These are phyloP conservation scores for Pterocles orientalis DNA, from an alignment of 2,113 vertebrate genomes.

Conservation along the genomic window DNA sequence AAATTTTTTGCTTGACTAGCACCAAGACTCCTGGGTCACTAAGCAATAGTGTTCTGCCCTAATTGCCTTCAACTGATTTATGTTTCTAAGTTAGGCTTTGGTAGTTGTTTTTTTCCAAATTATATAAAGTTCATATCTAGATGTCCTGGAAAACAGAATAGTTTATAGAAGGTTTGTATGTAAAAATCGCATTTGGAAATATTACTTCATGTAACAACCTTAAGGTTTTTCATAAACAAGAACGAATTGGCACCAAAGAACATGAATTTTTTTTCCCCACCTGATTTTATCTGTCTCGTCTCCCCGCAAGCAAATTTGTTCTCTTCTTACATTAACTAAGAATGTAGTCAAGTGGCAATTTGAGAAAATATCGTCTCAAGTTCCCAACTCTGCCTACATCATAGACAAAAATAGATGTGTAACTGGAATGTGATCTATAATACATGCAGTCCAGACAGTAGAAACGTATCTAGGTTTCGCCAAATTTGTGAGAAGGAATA, in stretches of 20 bases:
- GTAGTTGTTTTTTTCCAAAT: neutral
- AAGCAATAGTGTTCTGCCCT: slow-evolving; percentile 18
- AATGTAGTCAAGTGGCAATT: neutral
- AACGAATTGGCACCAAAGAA: neutral
- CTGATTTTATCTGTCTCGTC: neutral
- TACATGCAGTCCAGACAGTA: neutral
- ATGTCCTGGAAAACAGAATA: neutral
- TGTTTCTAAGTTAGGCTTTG: neutral
- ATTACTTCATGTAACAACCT: neutral
- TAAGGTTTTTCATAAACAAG: neutral
- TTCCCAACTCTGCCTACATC: slow-evolving; percentile 13
- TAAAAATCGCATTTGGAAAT: neutral
- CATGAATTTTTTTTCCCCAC: rapidly evolving
- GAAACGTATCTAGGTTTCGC: neutral
- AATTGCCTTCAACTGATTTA: neutral
- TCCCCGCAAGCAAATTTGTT: neutral
- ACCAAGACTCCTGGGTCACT: neutral
- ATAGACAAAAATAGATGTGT: slow-evolving; percentile 25
- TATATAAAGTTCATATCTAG: neutral
- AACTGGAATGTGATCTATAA: slow-evolving; percentile 1
- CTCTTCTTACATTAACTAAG: neutral
- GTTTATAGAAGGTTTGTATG: neutral
- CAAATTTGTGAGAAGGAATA: neutral
- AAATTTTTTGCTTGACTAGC: slow-evolving; percentile 13
- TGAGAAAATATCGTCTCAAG: neutral